Percentiles rank a stretch among this genome's conserved stretches.
Conservation (phyloP, 30 jellyfish, hydroid and myxozoan genomes). For the Turritopsis rubra region DNA sequence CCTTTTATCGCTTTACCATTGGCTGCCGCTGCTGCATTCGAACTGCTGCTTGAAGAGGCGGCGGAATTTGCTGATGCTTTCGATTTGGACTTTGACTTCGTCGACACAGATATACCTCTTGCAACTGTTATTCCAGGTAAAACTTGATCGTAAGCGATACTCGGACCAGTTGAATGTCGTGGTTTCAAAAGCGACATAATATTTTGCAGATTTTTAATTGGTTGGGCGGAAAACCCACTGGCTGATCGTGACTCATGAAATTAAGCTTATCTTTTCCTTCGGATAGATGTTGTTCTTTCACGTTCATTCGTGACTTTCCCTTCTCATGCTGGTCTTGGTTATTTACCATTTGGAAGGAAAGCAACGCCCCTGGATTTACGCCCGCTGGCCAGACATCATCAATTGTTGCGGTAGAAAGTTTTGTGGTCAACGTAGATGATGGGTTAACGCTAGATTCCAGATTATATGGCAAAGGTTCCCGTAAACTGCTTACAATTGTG, state of each 20-base stretch:
- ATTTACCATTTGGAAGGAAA: conserved; percentile 30
- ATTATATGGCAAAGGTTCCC: background rate
- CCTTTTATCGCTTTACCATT: background rate
- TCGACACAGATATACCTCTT: background rate
- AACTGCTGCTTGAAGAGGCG: background rate
- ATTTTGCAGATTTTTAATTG: conserved; percentile 7
- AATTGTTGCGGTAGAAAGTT: background rate
- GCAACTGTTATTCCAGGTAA: conserved; percentile 16
- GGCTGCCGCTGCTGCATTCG: background rate
- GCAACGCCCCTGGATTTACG: conserved; percentile 32
- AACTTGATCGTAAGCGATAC: conserved; percentile 31
- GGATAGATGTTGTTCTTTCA: background rate
- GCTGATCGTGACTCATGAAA: background rate
- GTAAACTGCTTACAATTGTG: background rate
- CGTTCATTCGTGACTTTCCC: conserved; percentile 8
- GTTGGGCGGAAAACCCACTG: background rate
- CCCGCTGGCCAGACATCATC: conserved; percentile 28
- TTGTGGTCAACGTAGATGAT: background rate
- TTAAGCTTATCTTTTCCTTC: background rate
- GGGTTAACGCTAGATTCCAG: background rate
- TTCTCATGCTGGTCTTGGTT: conserved; percentile 9
- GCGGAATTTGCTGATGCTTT: conserved; percentile 15
- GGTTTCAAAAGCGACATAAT: conserved; percentile 32
- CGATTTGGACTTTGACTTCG: conserved; percentile 1
- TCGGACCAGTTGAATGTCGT: conserved; percentile 30